Evolutionary conservation across 1,140 invertebrate species (phyloP), one percentile per base, ranked within the genome.

Genomic region (Achroia grisella): DNA sequence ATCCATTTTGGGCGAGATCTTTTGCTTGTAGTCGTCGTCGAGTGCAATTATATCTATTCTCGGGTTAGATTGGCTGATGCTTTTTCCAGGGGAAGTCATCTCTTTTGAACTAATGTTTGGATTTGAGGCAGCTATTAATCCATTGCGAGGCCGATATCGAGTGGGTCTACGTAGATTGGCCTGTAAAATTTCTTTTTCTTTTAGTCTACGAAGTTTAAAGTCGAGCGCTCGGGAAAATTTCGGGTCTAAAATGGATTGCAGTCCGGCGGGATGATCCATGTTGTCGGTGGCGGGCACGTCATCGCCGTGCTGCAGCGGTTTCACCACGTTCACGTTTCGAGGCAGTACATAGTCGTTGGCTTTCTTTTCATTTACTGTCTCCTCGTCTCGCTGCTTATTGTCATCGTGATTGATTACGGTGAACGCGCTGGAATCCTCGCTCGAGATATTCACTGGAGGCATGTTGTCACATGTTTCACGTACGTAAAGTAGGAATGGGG

Each of bases 221-320:
- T 92, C 90, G 12, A 92, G 75, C 5, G 88, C 88, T 49, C 89
- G 87, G 14, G 89, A 89, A 71, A 92, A 92, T 41, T 89, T 87
- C 15, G 78, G 74, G 49, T 86, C 78, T 31, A 84, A 62, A 15
- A 82, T 76, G n/a, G 71, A 69, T 44, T 67, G 56, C 12, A 65
- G 55, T 17, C 59, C 48, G 57, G 44, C 56, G 51, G 57, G 58
- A 57, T 59, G 10, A 59, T 52, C 53, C 56, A 43, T 35, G 9
- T 8, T 14, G 48, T 52, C 45, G 44, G 12, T 11, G 10, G 44
- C 42, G 46, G 10, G 30, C 13, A 44, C 51, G 32, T 55, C 61
- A 36, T 62, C 60, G 12, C 10, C 44, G 60, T 59, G 72, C 43
- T 58, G 71, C 39, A 81, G 56, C 23, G 80, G 80, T 49, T 67